Percentiles rank a stretch among this genome's conserved stretches.
These are phyloP conservation scores for Urophycis tenuis DNA, from an alignment of 2,797 vertebrate species.

Conservation along the genomic window DNA sequence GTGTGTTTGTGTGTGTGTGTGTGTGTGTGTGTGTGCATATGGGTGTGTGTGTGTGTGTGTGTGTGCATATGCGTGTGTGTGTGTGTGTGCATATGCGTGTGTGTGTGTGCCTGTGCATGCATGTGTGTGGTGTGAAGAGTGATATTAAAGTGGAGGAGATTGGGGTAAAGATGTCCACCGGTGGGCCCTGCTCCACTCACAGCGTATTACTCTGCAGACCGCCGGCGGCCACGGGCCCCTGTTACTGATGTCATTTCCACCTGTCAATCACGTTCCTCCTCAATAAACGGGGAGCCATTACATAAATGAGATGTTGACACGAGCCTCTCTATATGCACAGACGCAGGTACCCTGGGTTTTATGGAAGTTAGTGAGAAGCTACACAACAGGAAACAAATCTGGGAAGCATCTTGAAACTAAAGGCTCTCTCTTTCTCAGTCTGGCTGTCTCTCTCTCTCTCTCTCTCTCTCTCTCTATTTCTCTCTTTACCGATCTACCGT, in stretches of 20 bases:
- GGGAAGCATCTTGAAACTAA: constrained; percentile 10
- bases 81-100: constrained; percentile 3
- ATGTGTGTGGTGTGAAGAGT: constrained; percentile 19
- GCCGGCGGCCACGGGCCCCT: constrained; percentile 52
- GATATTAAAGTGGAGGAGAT: constrained; percentile 40
- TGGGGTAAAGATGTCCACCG: constrained; percentile 47
- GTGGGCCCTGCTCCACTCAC: constrained; percentile 56
- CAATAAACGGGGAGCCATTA: constrained; percentile 68
- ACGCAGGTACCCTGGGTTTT: constrained; percentile 21
- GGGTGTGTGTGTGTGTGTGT: not conserved
- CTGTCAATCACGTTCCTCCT: constrained; percentile 58
- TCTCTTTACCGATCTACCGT: not conserved
- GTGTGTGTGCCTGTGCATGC: constrained; percentile 12
- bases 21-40: not conserved
- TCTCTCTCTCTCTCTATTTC: not conserved
- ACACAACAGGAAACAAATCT: constrained; percentile 30
- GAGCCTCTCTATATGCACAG: constrained; percentile 47
- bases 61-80: not conserved
- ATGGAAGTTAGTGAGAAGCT: constrained; percentile 34
- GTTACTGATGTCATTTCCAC: constrained; percentile 69
- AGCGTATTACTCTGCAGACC: constrained; percentile 56
- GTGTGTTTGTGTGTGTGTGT: not conserved
- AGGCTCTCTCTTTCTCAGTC: not conserved
- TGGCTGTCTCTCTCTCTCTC: too few species aligned
- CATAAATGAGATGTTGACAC: constrained; percentile 68